Conservation (phyloP, 2,113 vertebrate species). For the Ivindomyrus marchei region DNA sequence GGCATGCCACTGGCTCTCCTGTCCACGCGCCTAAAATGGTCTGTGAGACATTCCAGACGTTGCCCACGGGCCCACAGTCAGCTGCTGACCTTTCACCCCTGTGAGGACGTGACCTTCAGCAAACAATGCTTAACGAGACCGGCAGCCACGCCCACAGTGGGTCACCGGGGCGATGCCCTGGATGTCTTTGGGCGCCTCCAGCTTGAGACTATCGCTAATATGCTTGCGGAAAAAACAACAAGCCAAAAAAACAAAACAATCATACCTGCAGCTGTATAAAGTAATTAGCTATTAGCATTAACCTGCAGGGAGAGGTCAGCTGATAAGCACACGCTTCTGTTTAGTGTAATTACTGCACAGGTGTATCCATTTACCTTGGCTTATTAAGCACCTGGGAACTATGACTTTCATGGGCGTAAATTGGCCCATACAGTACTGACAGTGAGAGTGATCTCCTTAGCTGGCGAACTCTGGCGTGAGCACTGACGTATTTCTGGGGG, state of each 20-base stretch:
- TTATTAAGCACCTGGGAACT: background rate
- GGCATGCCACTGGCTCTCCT: conserved; percentile 38
- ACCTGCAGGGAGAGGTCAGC: background rate
- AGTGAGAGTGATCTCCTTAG: background rate
- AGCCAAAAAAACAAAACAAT: background rate
- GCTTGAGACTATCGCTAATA: conserved; percentile 13
- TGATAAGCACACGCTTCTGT: background rate
- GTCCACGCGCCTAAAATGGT: conserved; percentile 42
- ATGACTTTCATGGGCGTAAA: background rate
- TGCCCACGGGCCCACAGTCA: conserved; percentile 38
- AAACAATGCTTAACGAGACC: conserved; percentile 24
- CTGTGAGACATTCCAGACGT: conserved; percentile 50
- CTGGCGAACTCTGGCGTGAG: background rate
- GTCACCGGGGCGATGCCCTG: background rate
- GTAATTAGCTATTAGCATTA: background rate
- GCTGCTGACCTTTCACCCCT: conserved; percentile 54
- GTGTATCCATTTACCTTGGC: background rate
- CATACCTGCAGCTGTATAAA: background rate
- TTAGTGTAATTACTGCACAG: background rate
- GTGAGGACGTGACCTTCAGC: conserved; percentile 31
- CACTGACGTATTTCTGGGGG: background rate
- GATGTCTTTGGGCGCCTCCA: conserved; percentile 7
- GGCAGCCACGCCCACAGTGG: background rate
- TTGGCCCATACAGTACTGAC: background rate
- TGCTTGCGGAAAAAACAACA: background rate